Evolutionary conservation across 2,113 vertebrate species (phyloP).

Genomic region (Electrona antarctica): DNA sequence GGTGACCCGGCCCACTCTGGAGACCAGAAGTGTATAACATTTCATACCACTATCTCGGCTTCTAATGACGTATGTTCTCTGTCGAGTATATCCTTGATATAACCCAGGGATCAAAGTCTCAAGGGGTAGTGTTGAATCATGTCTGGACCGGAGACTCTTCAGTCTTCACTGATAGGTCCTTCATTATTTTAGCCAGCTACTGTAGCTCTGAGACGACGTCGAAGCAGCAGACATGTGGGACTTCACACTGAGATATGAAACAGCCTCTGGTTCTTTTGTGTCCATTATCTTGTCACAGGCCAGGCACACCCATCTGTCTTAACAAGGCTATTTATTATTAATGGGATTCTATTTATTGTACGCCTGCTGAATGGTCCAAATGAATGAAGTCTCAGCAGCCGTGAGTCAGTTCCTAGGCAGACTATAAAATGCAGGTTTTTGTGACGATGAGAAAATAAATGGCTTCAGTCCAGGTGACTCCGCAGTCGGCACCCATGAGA

Average conservation of each 20-base stretch:
- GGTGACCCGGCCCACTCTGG: too few relatives aligned
- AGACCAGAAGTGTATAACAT: too few relatives aligned
- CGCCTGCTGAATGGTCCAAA: constrained; percentile 42
- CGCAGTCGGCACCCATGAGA: not conserved
- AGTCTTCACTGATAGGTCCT: not conserved
- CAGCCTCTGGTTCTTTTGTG: constrained; percentile 30
- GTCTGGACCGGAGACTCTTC: constrained; percentile 11
- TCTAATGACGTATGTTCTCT: too few relatives aligned
- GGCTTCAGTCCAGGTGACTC: constrained; percentile 31
- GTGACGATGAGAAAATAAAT: constrained; percentile 21
- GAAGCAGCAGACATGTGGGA: constrained; percentile 9
- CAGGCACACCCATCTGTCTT: constrained; percentile 23
- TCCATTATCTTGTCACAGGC: constrained; percentile 42
- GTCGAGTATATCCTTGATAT: too few relatives aligned
- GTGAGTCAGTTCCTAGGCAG: constrained; percentile 25
- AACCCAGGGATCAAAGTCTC: constrained; percentile 45
- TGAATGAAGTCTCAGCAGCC: constrained; percentile 39
- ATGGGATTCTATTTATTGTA: constrained; percentile 53
- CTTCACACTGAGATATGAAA: constrained; percentile 15
- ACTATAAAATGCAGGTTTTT: constrained; percentile 39
- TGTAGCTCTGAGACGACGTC: constrained; percentile 8
- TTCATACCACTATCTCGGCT: too few relatives aligned
- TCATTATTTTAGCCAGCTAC: constrained; percentile 8
- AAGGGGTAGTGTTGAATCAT: constrained; percentile 21
- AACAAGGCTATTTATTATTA: constrained; percentile 45